Conservation (phyloP, 2,888 invertebrate species). For the Leptura quadrifasciata region DNA sequence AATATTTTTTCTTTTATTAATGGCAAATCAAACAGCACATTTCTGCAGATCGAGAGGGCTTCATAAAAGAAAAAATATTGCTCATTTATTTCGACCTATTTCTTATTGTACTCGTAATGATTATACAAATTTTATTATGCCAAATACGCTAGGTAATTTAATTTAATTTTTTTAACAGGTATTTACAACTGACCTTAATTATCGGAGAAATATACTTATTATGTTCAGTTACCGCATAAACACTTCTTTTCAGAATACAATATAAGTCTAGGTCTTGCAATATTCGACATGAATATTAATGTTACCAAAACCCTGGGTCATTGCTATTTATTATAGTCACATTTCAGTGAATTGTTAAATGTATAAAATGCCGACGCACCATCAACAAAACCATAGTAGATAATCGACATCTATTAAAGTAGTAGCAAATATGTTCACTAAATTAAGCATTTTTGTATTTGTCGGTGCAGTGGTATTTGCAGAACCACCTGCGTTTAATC, state of each 20-base stretch:
- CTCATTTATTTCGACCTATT: no score
- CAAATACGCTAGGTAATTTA: background rate
- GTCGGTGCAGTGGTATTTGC: slow-evolving; percentile 13
- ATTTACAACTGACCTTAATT: background rate
- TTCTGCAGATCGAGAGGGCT: no score
- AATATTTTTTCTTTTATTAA: no score
- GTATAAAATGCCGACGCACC: slow-evolving; percentile 35
- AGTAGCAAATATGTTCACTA: background rate
- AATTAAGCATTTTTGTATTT: background rate
- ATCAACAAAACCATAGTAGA: background rate
- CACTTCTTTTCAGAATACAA: slow-evolving; percentile 11
- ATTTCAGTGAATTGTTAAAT: slow-evolving; percentile 17
- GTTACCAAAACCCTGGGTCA: slow-evolving; percentile 36
- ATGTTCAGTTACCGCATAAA: background rate
- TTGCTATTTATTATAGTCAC: slow-evolving; percentile 12
- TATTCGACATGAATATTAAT: slow-evolving; percentile 39
- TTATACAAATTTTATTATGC: no score
- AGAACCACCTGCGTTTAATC: slow-evolving; percentile 37
- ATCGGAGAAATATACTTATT: background rate
- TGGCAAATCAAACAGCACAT: no score
- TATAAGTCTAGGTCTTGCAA: background rate
- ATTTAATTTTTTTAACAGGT: background rate
- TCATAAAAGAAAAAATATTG: no score
- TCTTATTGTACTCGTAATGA: no score
- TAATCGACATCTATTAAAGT: background rate